Evolutionary conservation across 2,797 vertebrate species (phyloP).

Genomic region (Psittacula echo): DNA sequence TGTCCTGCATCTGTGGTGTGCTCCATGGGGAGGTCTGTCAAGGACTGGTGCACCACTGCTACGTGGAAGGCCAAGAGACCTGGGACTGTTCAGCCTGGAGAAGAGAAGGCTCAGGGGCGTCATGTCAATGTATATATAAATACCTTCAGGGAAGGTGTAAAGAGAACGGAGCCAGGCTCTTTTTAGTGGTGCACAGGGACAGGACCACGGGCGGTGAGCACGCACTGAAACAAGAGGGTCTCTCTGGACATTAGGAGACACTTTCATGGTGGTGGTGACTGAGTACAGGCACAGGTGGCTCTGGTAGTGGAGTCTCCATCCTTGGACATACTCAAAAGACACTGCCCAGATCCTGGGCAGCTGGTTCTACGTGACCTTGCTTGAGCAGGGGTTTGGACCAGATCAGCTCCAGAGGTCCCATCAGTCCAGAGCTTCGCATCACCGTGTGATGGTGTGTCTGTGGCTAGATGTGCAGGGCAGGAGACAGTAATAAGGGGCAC

Average conservation of each 20-base stretch:
- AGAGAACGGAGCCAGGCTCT: background rate
- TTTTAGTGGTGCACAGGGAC: background rate
- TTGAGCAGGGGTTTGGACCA: background rate
- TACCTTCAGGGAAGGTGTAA: background rate
- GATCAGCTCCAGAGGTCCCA: background rate
- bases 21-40: background rate
- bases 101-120: background rate
- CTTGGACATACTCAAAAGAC: background rate
- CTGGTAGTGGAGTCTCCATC: background rate
- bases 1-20: background rate
- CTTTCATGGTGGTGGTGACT: background rate
- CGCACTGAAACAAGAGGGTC: background rate
- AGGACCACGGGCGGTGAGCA: background rate
- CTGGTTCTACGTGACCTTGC: rapidly evolving
- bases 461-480: background rate
- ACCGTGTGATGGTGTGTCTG: background rate
- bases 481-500: background rate
- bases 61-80: background rate
- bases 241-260: background rate
- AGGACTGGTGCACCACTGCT: background rate
- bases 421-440: background rate
- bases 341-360: no score
- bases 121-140: background rate
- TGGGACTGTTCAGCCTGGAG: background rate
- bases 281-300: background rate